Evolutionary conservation across 2,888 invertebrate genomes (phyloP), one percentile per base, ranked within the genome.

Genomic region (Ornithoptera alexandrae): DNA sequence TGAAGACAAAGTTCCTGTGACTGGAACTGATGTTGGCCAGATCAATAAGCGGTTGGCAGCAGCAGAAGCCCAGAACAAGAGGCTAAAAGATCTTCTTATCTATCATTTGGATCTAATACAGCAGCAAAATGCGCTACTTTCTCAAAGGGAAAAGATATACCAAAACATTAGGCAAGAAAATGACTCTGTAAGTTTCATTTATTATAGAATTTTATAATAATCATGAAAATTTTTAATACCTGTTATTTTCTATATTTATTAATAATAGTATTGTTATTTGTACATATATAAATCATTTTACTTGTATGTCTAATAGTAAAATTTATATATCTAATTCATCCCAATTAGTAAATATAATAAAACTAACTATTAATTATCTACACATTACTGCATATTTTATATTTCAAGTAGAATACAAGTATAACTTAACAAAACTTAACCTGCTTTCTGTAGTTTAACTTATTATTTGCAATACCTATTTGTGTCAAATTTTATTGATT

Each of bases 21-120:
- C 72, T 12, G 78, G 74, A 60, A 71, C 81, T 56, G 88, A 88
- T 65, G 73, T 85, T 12, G 77, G 71, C 60, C 77, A 77, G 58
- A 82, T 87, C 6, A 78, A 82, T 36, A 83, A 89, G 76, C 88
- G 82, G 77, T 84, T 93, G 78, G 88, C 86, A 79, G 88, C 81
- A 7, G 78, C 85, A 69, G 87, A 87, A 70, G 71, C 67, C 80
- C 95, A 96, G 89, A 95, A 95, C 85, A 94, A 93, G 83, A 94
- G 94, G 79, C 91, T 96, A 66, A 97, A 97, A 88, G 96, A 96
- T 75, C 94, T 98, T 82, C 90, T 97, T 74, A 90, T 97, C 71
- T 93, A 96, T 75, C 97, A 98, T 85, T 92, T 98, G 79, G 97
- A 98, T 86, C 92, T 98, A 73, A 97, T 98, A 83, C 97, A 97